Evolutionary conservation across 2,113 vertebrate genomes (phyloP), one percentile per base, ranked within the genome.

Genomic region (Alectura lathami): DNA sequence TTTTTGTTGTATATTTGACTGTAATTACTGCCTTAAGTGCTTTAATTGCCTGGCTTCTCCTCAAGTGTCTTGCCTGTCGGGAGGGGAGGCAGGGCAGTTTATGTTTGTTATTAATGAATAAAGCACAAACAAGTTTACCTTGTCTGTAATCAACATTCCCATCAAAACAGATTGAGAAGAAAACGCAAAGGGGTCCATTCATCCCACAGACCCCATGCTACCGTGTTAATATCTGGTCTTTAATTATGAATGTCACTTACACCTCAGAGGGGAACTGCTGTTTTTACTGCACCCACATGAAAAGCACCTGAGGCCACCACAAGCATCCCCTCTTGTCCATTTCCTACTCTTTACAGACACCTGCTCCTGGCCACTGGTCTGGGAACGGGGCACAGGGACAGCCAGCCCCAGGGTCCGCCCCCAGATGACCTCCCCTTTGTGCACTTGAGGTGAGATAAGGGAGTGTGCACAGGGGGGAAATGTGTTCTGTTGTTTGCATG

Each of bases 1-100:
- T 94, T 94, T 95, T 91, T 96, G 93, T 94, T 96, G 88, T 96
- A 86, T 95, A 95, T 96, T 97, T 95, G 88, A 96, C 86, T 95
- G 69, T 91, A 96, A 97, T 96, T 96, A 95, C 86, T 90, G 88
- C 86, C 80, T 89, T 95, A 97, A 97, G 88, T 92, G 88, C 79
- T 94, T 93, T 94, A 96, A 97, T 96, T 94, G 91, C 92, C 83
- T 94, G 85, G 94, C 94, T 88, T 94, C 90, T 94, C 76, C 91
- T 95, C 79, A 88, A 94, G 88, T 81, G 72, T 73, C 73, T 95
- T 91, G 95, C 91, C 94, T 88, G 51, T 95, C 83, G 94, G 85
- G 79, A 96, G 91, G 93, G 89, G 85, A 96, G 94, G 89, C 73
- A 95, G 89, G 94, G 83, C 88, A 97, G 68, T 93, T 97, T 91